Evolutionary conservation across 2,797 vertebrate genomes (phyloP), one percentile per base, ranked within the genome.

Genomic region (Otolemur crassicaudatus): DNA sequence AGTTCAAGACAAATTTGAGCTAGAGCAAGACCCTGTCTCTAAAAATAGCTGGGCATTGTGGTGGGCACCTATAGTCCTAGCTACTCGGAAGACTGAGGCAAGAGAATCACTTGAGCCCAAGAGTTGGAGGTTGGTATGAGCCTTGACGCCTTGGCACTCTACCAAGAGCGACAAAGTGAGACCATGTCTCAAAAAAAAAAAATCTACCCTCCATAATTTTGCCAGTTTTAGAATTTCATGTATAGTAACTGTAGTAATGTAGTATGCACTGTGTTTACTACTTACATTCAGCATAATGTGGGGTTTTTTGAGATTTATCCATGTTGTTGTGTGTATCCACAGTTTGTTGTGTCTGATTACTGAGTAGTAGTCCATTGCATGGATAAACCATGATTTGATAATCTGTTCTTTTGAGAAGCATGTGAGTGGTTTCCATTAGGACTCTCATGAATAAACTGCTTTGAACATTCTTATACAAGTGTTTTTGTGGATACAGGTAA

Each of bases 401-500:
- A 43, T 67, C 22, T 60, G 31, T 67, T 34, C 3, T 81, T 94
- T 79, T 83, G 23, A 34, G 37, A 46, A 16, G 29, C 12, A 5
- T 46, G 61, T 46, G 22, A 70, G 34, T 56, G 87, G 31, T 87
- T 89, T 79, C 27, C 19, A 72, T 92, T 80, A 77, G 81, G n/a
- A 14, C 43, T 72, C 3, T 86, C 49, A 34, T 17, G 10, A 81
- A 90, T 69, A 83, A 91, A 90, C 23, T 77, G 13, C 67, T 20
- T 0, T 82, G 27, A 89, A 75, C 23, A 40, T 73, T 94, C 4
- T 84, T 84, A 2, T 72, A 73, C 27, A n/a, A 34, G 29, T 89
- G 31, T 65, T 92, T 94, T 72, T 75, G n/a, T 82, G 43, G 25
- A 40, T 82, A 34, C 76, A 82, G 86, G 63, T 89, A 94, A 69